Base-by-base conservation (phyloP, 2,888 invertebrate genomes). In the Sphaerophoria rueppellii region DNA sequence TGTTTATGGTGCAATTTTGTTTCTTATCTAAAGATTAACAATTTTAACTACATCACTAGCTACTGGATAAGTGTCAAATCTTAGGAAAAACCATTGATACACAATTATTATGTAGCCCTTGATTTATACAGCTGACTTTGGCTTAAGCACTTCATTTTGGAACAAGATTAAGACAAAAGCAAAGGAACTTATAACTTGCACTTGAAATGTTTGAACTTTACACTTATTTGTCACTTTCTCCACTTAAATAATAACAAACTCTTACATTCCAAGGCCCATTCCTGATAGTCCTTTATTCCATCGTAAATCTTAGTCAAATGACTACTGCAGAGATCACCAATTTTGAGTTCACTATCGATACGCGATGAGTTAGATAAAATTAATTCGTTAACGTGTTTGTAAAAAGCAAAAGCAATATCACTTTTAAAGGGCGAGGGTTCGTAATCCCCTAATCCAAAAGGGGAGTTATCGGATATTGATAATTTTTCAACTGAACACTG, bases 221-320 rank as follows among this genome's bases (percentile, higher is more conserved):
- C 43, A 43, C 43, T 9, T 43, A 12, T 9, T 43, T 4, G 0
- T 43, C 11, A 43, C 24, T 24, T 24, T 24, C 24, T 24, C 24
- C 24, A 24, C 24, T 24, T 24, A 24, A 24, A 24, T 24, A 24
- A 37, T 12, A 37, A 7, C 61, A 14, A 37, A 6, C 63, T 86
- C 90, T 91, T 89, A 91, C 91, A 91, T 87, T 91, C 89, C 69
- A 91, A 87, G 9, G 91, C 91, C 91, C 91, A 91, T 87, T 90
- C 90, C 80, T 91, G 88, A 77, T 88, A 87, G 37, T 89, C 88
- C 35, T 76, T 40, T 58, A 91, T 86, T 50, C 89, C 90, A 1
- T 85, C 82, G 6, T 86, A 87, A 43, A 91, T 89, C 4, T 88
- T 88, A 4, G 80, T 67, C 48, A 91, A 77, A 87, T 91, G 90